phyloP scores from a whole-genome alignment of 2,888 invertebrate species.

The Stenodema calcarata region DNA sequence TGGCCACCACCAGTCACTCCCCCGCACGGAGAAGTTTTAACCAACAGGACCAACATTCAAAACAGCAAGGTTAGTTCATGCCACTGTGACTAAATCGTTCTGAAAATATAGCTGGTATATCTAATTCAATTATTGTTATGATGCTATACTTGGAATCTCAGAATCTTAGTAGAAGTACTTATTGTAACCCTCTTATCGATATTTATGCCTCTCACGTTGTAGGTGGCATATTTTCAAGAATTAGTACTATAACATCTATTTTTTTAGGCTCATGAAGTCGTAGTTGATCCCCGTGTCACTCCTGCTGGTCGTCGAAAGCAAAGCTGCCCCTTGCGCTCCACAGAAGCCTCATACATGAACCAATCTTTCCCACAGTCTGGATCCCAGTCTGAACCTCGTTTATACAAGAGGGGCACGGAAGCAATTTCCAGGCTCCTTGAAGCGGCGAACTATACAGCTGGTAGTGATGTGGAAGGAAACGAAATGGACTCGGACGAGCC shows the following conservation, averaged over 20 bases:
- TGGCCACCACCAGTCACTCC: slow-evolving; percentile 51
- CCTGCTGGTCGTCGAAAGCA: slow-evolving; percentile 77
- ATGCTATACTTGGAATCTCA: too few species aligned
- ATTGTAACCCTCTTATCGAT: too few species aligned
- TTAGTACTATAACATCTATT: too few species aligned
- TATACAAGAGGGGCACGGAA: slow-evolving; percentile 39
- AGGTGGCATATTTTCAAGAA: too few species aligned
- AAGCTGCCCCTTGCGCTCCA: slow-evolving; percentile 74
- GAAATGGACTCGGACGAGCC: slow-evolving; percentile 34
- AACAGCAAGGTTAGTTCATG: slow-evolving; percentile 34
- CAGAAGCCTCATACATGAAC: slow-evolving; percentile 3
- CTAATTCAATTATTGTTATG: too few species aligned
- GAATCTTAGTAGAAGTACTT: too few species aligned
- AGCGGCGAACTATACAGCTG: slow-evolving; percentile 56
- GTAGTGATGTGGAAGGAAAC: slow-evolving; percentile 27
- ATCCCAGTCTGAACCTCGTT: slow-evolving; percentile 33
- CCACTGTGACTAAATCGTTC: background rate
- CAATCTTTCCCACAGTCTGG: slow-evolving; percentile 24
- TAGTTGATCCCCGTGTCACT: slow-evolving; percentile 61
- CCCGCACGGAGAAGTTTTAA: slow-evolving; percentile 48
- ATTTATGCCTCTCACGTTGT: too few species aligned
- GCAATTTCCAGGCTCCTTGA: slow-evolving; percentile 58
- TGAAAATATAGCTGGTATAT: too few species aligned
- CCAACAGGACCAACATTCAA: slow-evolving; percentile 50
- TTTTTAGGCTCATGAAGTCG: slow-evolving; percentile 24